Percentiles rank a stretch among this genome's conserved stretches.
These are phyloP conservation scores for Sceloporus tristichus DNA, from an alignment of 2,113 vertebrate genomes.

Conservation along the genomic window DNA sequence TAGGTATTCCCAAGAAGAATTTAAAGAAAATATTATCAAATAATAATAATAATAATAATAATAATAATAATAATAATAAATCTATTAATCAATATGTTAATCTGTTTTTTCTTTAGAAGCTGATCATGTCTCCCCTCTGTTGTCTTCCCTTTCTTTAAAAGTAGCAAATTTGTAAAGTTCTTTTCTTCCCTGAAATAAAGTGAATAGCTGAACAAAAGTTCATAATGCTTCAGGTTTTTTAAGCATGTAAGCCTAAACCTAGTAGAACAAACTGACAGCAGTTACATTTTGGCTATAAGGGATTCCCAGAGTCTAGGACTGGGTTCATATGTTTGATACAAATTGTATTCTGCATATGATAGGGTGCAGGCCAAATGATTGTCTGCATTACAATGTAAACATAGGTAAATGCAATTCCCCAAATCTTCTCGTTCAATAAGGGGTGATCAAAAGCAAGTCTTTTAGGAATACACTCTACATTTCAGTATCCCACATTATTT, in stretches of 20 bases:
- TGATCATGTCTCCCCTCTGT: no score
- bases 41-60: no score
- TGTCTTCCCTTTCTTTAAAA: not conserved
- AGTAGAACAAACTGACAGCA: no score
- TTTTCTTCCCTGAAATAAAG: not conserved
- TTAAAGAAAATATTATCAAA: no score
- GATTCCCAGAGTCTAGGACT: not conserved
- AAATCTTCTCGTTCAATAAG: not conserved
- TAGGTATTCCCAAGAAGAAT: no score
- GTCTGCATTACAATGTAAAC: not conserved
- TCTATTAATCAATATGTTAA: no score
- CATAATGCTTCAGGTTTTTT: not conserved
- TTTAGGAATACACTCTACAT: no score
- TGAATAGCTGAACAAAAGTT: no score
- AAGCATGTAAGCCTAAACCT: constrained; percentile 5
- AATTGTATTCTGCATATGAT: not conserved
- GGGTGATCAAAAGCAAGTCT: not conserved
- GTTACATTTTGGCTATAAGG: not conserved
- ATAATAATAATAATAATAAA: no score
- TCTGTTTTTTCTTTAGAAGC: no score
- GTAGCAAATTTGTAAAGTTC: not conserved
- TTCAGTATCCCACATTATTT: no score
- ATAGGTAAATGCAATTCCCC: not conserved
- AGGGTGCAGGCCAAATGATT: no score
- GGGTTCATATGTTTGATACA: not conserved